A percentile compares a stretch with the other conserved stretches of the same genome.
These are phyloP conservation scores for Octodonta nipae DNA, from an alignment of 2,888 invertebrate species.

Conservation along the genomic window DNA sequence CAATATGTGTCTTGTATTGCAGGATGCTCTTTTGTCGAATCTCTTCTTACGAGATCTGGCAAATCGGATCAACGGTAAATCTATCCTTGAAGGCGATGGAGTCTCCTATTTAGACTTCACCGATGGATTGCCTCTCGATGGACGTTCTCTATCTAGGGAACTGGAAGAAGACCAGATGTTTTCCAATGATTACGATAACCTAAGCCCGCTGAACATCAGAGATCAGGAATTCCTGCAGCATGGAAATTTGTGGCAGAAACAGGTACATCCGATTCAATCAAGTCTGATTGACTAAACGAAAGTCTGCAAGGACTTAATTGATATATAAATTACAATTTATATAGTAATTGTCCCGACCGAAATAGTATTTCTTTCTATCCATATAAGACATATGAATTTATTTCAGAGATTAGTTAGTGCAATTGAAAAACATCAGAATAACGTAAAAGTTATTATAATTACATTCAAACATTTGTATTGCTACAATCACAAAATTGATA, in stretches of 20 bases:
- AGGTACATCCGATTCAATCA: conserved; percentile 24
- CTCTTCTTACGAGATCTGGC: conserved; percentile 62
- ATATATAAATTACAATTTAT: too few relatives aligned
- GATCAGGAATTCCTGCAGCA: conserved; percentile 82
- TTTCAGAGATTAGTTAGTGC: too few relatives aligned
- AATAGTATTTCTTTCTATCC: too few relatives aligned
- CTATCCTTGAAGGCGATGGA: conserved; percentile 44
- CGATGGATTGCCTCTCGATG: conserved; percentile 33
- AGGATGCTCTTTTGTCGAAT: conserved; percentile 46
- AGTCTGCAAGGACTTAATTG: too few relatives aligned
- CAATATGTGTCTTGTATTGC: conserved; percentile 5
- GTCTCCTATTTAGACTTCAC: conserved; percentile 51
- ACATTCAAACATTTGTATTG: too few relatives aligned
- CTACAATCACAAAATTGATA: too few relatives aligned
- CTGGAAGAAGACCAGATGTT: conserved; percentile 37
- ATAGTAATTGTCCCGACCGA: too few relatives aligned
- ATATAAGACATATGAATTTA: too few relatives aligned
- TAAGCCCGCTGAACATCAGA: conserved; percentile 58
- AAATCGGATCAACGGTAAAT: conserved; percentile 58
- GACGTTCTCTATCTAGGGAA: conserved; percentile 33
- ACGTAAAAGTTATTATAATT: too few relatives aligned
- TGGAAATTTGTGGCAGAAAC: conserved; percentile 51
- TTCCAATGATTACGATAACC: conserved; percentile 52
- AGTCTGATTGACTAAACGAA: too few relatives aligned
- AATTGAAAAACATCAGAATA: too few relatives aligned